phyloP scores from a whole-genome alignment of 2,797 vertebrate species.

The Pteropus rufus region DNA sequence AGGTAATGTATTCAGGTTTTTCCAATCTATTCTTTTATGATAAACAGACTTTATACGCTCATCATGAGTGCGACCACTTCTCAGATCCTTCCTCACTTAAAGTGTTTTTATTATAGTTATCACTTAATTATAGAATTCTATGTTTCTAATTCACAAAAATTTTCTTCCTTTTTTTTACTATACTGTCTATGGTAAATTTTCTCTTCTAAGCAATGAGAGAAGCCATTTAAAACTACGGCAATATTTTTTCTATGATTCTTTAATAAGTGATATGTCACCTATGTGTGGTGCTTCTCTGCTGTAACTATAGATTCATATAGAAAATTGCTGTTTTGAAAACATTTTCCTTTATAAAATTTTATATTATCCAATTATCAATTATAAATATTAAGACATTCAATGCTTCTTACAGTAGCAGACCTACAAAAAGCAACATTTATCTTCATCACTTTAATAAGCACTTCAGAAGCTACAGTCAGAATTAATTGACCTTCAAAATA shows the following conservation, averaged over 20 bases:
- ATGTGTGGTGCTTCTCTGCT: not conserved
- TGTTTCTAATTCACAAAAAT: constrained; percentile 66
- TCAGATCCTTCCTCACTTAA: not conserved
- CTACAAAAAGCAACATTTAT: not conserved
- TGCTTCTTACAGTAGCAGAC: not conserved
- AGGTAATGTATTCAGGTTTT: constrained; percentile 28
- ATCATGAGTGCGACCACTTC: not conserved
- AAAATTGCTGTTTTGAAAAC: constrained; percentile 9
- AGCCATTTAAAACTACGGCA: not conserved
- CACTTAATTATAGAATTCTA: constrained; percentile 41
- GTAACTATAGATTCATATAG: not conserved
- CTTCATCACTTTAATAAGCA: not conserved
- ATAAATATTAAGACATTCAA: not conserved
- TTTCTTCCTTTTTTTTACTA: constrained; percentile 52
- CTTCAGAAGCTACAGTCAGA: not conserved
- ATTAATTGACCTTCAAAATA: not conserved
- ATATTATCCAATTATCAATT: not conserved
- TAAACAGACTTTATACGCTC: constrained; percentile 34
- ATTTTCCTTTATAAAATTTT: constrained; percentile 32
- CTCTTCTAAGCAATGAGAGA: constrained; percentile 27
- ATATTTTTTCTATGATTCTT: constrained; percentile 41
- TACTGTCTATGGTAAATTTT: not conserved
- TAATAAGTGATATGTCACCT: not conserved
- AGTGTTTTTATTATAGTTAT: constrained; percentile 32
- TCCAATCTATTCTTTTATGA: constrained; percentile 45